Percentiles rank a stretch among this genome's conserved stretches.
Evolutionary conservation across 2,888 invertebrate species (phyloP).

Genomic region (Coremacera marginata): DNA sequence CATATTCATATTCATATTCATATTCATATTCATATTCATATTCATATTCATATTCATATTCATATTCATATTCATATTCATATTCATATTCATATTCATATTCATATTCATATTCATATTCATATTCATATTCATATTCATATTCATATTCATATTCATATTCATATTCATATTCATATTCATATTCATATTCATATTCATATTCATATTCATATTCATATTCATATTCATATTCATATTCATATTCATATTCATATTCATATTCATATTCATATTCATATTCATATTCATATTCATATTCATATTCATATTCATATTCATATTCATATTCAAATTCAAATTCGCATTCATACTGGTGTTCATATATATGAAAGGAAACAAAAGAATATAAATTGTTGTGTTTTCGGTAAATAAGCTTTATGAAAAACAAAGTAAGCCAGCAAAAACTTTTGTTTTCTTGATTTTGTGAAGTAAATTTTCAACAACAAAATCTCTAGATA

Average conservation of each 20-base stretch:
- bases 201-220: not conserved
- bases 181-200: not conserved
- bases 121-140: not conserved
- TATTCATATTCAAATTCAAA: not conserved
- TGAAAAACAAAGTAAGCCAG: too few relatives aligned
- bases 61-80: not conserved
- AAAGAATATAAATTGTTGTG: too few relatives aligned
- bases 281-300: not conserved
- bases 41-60: conserved; percentile 3
- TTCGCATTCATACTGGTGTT: not conserved
- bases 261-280: not conserved
- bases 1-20: conserved; percentile 3
- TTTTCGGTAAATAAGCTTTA: too few relatives aligned
- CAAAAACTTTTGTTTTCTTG: too few relatives aligned
- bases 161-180: not conserved
- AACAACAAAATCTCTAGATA: too few relatives aligned
- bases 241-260: not conserved
- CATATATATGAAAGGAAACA: too few relatives aligned
- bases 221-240: not conserved
- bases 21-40: too few relatives aligned
- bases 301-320: not conserved
- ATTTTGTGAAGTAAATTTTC: too few relatives aligned
- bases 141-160: not conserved
- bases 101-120: not conserved
- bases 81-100: not conserved